These are phyloP conservation scores for Sialia sialis DNA, from an alignment of 2,113 vertebrate species.

Conservation along the genomic window DNA sequence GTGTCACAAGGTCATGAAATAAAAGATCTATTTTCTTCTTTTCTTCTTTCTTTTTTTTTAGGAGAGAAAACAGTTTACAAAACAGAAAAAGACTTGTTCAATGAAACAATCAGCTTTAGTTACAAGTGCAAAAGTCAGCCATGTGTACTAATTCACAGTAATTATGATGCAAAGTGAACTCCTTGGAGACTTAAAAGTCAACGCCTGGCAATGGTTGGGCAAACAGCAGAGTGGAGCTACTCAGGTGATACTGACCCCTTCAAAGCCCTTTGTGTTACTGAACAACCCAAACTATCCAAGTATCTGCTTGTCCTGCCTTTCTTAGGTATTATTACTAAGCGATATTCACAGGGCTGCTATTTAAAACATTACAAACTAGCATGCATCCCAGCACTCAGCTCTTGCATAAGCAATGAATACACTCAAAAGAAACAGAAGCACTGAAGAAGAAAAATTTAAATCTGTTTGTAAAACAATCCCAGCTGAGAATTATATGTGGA, in stretches of 20 bases:
- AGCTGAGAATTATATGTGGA: not conserved
- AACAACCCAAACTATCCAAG: constrained; percentile 19
- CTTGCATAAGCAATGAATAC: not conserved
- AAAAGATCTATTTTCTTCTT: constrained; percentile 16
- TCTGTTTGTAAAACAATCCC: not conserved
- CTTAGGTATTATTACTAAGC: not conserved
- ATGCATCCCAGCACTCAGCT: not conserved
- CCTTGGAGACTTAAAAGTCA: constrained; percentile 74
- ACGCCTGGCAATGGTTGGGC: constrained; percentile 71
- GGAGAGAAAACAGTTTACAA: constrained; percentile 69
- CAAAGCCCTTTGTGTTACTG: constrained; percentile 58
- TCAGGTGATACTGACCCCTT: constrained; percentile 54
- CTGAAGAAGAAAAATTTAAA: not conserved
- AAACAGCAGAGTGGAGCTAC: constrained; percentile 51
- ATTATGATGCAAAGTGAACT: constrained; percentile 85
- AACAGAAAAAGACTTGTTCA: constrained; percentile 72
- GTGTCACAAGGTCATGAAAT: constrained; percentile 31
- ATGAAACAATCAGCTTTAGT: constrained; percentile 75
- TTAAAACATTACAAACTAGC: not conserved
- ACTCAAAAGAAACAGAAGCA: not conserved
- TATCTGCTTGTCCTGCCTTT: not conserved
- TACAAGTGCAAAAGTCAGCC: constrained; percentile 78
- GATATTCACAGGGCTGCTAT: not conserved
- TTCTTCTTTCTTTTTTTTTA: not conserved
- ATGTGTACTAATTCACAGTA: constrained; percentile 82